Percentiles rank a stretch among this genome's conserved stretches.
These are phyloP conservation scores for Mycteria americana DNA, from an alignment of 2,797 vertebrate genomes.

Conservation along the genomic window DNA sequence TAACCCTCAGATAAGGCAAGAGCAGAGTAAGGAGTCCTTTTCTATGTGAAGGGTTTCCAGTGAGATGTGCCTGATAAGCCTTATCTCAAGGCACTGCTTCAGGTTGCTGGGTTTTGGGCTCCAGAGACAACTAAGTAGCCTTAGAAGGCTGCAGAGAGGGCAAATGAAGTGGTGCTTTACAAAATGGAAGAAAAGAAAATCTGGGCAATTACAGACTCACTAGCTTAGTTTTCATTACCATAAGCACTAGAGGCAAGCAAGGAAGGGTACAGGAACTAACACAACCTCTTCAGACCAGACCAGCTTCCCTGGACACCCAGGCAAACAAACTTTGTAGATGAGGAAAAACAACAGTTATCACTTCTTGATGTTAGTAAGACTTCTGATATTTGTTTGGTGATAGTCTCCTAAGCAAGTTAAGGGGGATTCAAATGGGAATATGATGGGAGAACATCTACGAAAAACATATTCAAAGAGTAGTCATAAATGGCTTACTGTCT, in stretches of 20 bases:
- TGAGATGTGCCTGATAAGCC: neutral
- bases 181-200: neutral
- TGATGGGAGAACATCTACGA: neutral
- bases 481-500: neutral
- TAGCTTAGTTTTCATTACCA: neutral
- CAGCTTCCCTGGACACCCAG: neutral
- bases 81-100: neutral
- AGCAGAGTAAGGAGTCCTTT: neutral
- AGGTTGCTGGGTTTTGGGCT: neutral
- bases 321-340: neutral
- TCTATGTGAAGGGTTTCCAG: neutral
- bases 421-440: neutral
- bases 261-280: neutral
- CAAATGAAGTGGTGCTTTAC: neutral
- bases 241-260: neutral
- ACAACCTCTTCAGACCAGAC: neutral
- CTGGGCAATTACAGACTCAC: neutral
- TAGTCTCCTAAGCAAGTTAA: neutral
- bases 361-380: neutral
- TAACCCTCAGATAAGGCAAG: neutral
- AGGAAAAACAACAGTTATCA: neutral
- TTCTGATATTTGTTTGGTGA: neutral
- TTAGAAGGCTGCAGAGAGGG: neutral
- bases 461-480: neutral
- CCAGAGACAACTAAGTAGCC: neutral